A percentile compares a stretch with the other conserved stretches of the same genome.
These are phyloP conservation scores for Hemitrygon akajei DNA, from an alignment of 2,797 vertebrate genomes.

Conservation along the genomic window DNA sequence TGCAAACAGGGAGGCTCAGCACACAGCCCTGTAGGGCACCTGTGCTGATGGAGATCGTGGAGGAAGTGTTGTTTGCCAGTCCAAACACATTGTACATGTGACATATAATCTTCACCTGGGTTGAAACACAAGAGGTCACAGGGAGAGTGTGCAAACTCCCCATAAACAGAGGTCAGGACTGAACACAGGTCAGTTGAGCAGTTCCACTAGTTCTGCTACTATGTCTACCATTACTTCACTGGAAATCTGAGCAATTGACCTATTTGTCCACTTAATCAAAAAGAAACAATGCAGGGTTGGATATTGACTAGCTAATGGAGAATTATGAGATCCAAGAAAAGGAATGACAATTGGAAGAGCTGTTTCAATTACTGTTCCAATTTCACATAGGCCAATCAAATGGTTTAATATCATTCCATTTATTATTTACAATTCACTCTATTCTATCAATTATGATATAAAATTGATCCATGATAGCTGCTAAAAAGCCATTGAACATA, in stretches of 20 bases:
- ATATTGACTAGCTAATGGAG: constrained; percentile 19
- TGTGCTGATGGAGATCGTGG: no score
- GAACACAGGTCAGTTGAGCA: no score
- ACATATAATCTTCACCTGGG: no score
- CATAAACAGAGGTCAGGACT: no score
- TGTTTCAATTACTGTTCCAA: neutral
- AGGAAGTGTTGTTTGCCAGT: no score
- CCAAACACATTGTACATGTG: no score
- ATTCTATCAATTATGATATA: neutral
- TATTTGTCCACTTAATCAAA: neutral
- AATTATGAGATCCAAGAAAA: neutral
- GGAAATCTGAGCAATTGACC: neutral
- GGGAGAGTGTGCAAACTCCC: no score
- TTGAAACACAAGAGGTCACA: no score
- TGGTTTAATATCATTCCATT: neutral
- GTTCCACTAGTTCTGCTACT: no score
- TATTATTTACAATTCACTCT: neutral
- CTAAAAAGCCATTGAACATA: neutral
- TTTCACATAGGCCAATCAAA: neutral
- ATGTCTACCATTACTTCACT: neutral
- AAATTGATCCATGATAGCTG: neutral
- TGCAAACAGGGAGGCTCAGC: no score
- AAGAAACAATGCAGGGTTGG: neutral
- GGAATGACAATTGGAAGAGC: neutral
- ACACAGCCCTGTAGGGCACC: no score